These are phyloP conservation scores for Drosophila mimica DNA, from an alignment of 2,888 invertebrate genomes.

Conservation along the genomic window DNA sequence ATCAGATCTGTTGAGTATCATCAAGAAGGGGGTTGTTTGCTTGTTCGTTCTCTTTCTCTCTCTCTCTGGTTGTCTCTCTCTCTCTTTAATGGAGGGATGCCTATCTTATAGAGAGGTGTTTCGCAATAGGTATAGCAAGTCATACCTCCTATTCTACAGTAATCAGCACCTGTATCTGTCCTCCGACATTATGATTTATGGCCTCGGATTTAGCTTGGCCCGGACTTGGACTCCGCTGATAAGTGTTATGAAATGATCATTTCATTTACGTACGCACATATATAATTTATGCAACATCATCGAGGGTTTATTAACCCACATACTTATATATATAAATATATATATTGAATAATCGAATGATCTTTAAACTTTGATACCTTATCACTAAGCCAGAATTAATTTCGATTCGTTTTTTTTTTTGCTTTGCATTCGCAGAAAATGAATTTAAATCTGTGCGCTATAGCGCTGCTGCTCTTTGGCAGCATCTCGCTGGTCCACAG, in stretches of 20 bases:
- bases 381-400: slow-evolving; percentile 25
- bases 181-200: slow-evolving; percentile 42
- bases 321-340: slow-evolving; percentile 2
- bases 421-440: slow-evolving; percentile 81
- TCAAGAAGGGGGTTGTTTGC: background rate
- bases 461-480: slow-evolving; percentile 83
- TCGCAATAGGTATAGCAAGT: slow-evolving; percentile 17
- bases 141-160: background rate
- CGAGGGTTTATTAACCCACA: slow-evolving; percentile 66
- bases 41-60: background rate
- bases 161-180: slow-evolving; percentile 3
- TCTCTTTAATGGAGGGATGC: background rate
- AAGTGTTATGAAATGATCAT: slow-evolving; percentile 6
- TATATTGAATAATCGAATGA: slow-evolving; percentile 51
- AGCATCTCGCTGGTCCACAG: slow-evolving; percentile 74
- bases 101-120: background rate
- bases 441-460: slow-evolving; percentile 83
- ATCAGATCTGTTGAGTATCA: slow-evolving; percentile 9
- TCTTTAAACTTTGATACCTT: slow-evolving; percentile 40
- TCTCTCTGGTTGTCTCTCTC: no score
- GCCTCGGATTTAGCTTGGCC: slow-evolving; percentile 35
- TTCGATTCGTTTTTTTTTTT: background rate
- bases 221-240: slow-evolving; percentile 24
- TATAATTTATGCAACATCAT: slow-evolving; percentile 20
- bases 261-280: background rate